These are phyloP conservation scores for Paedocypris sp. DNA, from an alignment of 2,113 vertebrate genomes.

Conservation along the genomic window DNA sequence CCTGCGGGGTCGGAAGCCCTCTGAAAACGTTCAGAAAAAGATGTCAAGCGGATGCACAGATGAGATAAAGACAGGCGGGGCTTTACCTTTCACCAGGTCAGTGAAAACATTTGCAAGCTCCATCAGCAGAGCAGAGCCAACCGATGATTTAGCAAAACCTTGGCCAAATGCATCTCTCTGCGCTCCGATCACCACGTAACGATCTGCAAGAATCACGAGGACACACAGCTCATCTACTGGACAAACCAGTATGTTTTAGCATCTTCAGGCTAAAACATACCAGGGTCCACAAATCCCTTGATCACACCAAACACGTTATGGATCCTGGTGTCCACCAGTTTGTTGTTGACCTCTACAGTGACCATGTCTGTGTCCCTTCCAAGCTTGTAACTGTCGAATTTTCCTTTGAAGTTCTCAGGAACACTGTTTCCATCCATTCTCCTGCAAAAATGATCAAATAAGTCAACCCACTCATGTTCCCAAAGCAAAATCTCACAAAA, in stretches of 20 bases:
- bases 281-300: slow-evolving; percentile 78
- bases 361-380: slow-evolving; percentile 41
- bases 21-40: slow-evolving; percentile 47
- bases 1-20: slow-evolving; percentile 70
- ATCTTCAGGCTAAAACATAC: slow-evolving; percentile 46
- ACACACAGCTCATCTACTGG: too few species aligned
- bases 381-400: slow-evolving; percentile 38
- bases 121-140: slow-evolving; percentile 74
- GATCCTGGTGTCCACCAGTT: slow-evolving; percentile 63
- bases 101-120: slow-evolving; percentile 67
- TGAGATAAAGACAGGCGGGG: not conserved
- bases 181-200: slow-evolving; percentile 79
- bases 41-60: not conserved
- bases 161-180: slow-evolving; percentile 79
- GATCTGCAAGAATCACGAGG: slow-evolving; percentile 57
- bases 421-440: slow-evolving; percentile 47
- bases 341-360: slow-evolving; percentile 68
- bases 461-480: not conserved
- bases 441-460: slow-evolving; percentile 46
- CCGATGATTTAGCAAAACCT: slow-evolving; percentile 69
- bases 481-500: not conserved
- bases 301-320: slow-evolving; percentile 82
- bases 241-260: too few species aligned
- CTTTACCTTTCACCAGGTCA: slow-evolving; percentile 67
- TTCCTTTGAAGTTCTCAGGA: not conserved